phyloP scores from a whole-genome alignment of 1,140 invertebrate species.

The Aethina tumida region DNA sequence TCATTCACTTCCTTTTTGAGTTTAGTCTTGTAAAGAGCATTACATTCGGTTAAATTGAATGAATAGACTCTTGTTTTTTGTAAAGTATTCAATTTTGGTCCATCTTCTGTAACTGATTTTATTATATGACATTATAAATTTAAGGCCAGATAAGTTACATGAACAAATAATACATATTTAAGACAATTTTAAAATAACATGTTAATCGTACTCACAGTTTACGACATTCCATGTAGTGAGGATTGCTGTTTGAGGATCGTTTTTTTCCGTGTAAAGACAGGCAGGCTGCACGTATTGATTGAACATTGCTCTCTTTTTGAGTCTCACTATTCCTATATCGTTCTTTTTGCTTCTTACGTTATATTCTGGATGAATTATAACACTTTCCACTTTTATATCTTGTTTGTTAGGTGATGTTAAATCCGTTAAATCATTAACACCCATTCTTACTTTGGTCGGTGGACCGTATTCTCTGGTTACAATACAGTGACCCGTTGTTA shows the following conservation, averaged over 20 bases:
- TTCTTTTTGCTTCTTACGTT: constrained; percentile 11
- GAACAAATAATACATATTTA: no score
- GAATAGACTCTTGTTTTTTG: no score
- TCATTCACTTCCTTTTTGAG: constrained; percentile 13
- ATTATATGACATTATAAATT: no score
- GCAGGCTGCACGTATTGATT: constrained; percentile 19
- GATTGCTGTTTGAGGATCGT: constrained; percentile 18
- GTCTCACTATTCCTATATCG: constrained; percentile 21
- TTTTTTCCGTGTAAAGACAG: constrained; percentile 19
- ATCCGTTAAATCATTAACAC: constrained; percentile 17
- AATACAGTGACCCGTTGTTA: constrained; percentile 26
- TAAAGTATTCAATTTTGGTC: no score
- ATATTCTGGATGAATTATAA: constrained; percentile 21
- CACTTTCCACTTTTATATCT: constrained; percentile 17
- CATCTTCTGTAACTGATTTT: no score
- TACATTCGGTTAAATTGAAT: no score
- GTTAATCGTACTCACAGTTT: no score
- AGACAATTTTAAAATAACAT: no score
- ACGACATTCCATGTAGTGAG: constrained; percentile 20
- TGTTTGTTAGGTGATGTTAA: constrained; percentile 6
- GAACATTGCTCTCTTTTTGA: constrained; percentile 13
- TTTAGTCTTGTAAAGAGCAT: constrained; percentile 11
- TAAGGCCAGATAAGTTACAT: no score
- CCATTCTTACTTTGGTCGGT: constrained; percentile 16
- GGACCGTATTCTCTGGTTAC: constrained; percentile 9